Conservation (phyloP, 2,113 vertebrate genomes). For the Pterocles burchelli region DNA sequence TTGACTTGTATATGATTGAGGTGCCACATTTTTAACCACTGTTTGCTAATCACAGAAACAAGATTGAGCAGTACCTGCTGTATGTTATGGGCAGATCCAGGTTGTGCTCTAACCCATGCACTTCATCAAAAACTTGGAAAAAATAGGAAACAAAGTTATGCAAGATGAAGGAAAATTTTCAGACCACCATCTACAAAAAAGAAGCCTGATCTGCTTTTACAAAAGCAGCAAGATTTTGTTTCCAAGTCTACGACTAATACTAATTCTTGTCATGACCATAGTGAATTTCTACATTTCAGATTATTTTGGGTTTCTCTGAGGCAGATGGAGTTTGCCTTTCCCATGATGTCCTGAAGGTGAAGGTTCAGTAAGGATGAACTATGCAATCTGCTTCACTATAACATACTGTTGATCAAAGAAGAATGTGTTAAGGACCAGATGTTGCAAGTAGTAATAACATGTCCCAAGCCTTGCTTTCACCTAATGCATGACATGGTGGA, state of each 20-base stretch:
- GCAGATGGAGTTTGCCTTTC: conserved; percentile 38
- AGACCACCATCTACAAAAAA: background rate
- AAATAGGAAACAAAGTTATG: background rate
- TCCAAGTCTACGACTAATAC: background rate
- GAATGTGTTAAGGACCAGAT: conserved; percentile 51
- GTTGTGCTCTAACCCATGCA: background rate
- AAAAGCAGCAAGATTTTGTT: background rate
- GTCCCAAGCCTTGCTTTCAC: conserved; percentile 32
- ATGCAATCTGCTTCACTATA: conserved; percentile 35
- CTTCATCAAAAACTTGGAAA: background rate
- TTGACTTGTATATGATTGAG: background rate
- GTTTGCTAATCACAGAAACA: background rate
- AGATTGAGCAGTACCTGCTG: background rate
- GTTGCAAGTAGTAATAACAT: conserved; percentile 33
- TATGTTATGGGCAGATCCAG: background rate
- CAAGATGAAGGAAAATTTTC: background rate
- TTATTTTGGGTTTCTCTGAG: conserved; percentile 30
- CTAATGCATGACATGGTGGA: conserved; percentile 5
- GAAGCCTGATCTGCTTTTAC: background rate
- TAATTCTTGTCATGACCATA: background rate
- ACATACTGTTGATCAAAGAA: conserved; percentile 36
- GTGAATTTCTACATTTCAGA: conserved; percentile 7
- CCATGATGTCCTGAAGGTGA: conserved; percentile 40
- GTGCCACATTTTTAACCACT: background rate
- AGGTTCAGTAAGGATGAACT: conserved; percentile 57